These are phyloP conservation scores for Aulostomus chinensis DNA, from an alignment of 2,797 vertebrate species.

Conservation along the genomic window DNA sequence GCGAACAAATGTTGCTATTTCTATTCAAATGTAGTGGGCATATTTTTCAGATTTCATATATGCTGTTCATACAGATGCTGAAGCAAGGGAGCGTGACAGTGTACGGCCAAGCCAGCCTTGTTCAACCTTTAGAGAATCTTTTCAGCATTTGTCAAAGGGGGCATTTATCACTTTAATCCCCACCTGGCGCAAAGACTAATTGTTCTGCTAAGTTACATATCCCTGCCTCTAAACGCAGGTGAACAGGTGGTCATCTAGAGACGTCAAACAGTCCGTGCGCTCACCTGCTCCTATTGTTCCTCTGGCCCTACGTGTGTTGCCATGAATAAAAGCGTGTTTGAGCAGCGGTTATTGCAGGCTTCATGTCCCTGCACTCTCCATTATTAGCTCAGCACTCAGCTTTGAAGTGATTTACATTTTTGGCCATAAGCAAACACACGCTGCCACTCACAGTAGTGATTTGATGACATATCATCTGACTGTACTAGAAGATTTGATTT, in stretches of 20 bases:
- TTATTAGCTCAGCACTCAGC: conserved; percentile 16
- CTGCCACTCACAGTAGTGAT: too few relatives aligned
- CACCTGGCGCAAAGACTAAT: conserved; percentile 74
- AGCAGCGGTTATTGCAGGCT: conserved; percentile 46
- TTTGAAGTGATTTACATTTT: conserved; percentile 15
- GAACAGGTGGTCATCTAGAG: conserved; percentile 77
- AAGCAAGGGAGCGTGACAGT: too few relatives aligned
- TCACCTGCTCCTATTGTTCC: conserved; percentile 70
- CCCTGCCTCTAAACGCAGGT: conserved; percentile 63
- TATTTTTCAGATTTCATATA: too few relatives aligned
- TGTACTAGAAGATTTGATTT: too few relatives aligned
- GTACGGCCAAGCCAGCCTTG: too few relatives aligned
- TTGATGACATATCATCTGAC: too few relatives aligned
- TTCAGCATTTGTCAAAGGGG: conserved; percentile 74
- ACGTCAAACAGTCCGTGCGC: conserved; percentile 59
- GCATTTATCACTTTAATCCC: conserved; percentile 79
- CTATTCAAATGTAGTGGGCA: too few relatives aligned
- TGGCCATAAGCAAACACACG: too few relatives aligned
- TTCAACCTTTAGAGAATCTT: conserved; percentile 74
- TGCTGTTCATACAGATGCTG: too few relatives aligned
- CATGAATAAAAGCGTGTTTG: conserved; percentile 60
- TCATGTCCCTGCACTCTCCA: conserved; percentile 24
- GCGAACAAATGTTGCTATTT: too few relatives aligned
- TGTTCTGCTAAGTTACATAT: conserved; percentile 64
- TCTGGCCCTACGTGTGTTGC: conserved; percentile 40